Base-by-base conservation (phyloP, 1,140 invertebrate species). In the Laodelphax striatellus region DNA sequence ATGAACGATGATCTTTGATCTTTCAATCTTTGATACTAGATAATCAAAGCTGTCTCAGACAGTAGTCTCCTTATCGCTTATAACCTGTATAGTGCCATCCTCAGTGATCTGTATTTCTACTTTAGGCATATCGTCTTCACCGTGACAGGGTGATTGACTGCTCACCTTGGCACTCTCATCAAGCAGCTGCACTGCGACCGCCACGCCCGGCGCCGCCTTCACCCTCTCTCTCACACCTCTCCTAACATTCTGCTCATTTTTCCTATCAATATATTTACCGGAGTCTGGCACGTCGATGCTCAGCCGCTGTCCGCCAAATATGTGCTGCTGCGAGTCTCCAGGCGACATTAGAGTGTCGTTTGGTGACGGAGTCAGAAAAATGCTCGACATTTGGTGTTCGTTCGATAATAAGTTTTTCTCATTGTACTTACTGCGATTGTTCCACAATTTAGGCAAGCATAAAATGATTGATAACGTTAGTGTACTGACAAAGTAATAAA, bases 81-180 rank as follows among this genome's bases (percentile, higher is more conserved):
- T 67, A 46, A 69, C 66, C 62, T 68, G 58, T 38, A 69, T 65
- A 16, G 62, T 62, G 14, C 68, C 66, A 64, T 68, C 66, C 60
- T 69, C 63, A 58, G 65, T 65, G n/a, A 69, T 66, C 50, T 68
- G 62, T 55, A 69, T 67, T 21, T 66, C 63, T 43, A 68, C 68
- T 50, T 63, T 60, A 16, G 53, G 55, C 6, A 55, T 56, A 43
- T 67, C 63, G 24, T 67, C 63, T 21, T 64, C 60, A 42, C 52
- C 57, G 42, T n/a, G n/a, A n/a, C n/a, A n/a, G n/a, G n/a, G n/a
- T n/a, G n/a, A n/a, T n/a, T n/a, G 5, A 28, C 14, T 50, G 46
- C 63, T 62, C 52, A 64, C 63, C 58, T 64, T 64, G 22, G 38
- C 19, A 11, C 19, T 44, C 54, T n/a, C 59, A 38, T 63, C 62